phyloP scores from a whole-genome alignment of 2,888 invertebrate species.

The Melanchra persicariae region DNA sequence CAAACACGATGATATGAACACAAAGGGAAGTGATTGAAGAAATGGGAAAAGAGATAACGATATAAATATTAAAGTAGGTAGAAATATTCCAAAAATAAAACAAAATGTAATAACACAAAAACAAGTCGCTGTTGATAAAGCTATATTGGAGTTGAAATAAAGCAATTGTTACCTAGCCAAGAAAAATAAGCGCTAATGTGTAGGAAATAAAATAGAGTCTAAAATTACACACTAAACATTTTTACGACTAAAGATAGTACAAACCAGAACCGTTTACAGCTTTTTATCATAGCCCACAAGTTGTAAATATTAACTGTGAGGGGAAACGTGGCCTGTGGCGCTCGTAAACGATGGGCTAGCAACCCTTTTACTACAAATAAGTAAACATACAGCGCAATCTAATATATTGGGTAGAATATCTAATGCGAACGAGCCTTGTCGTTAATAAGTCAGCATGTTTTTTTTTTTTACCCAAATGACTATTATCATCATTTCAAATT shows the following conservation, averaged over 20 bases:
- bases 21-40: slow-evolving; percentile 43
- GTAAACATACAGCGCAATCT: slow-evolving; percentile 23
- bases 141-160: not conserved
- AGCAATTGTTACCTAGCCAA: slow-evolving; percentile 3
- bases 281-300: slow-evolving; percentile 50
- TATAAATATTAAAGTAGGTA: slow-evolving; percentile 10
- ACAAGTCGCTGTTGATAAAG: not conserved
- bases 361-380: slow-evolving; percentile 48
- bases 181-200: slow-evolving; percentile 9
- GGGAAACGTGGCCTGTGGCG: slow-evolving; percentile 30
- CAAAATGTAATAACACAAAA: not conserved
- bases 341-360: slow-evolving; percentile 53
- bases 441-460: not conserved
- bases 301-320: slow-evolving; percentile 57
- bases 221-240: slow-evolving; percentile 35
- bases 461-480: not conserved
- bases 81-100: not conserved
- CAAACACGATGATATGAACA: slow-evolving; percentile 42
- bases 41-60: slow-evolving; percentile 35
- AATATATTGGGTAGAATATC: slow-evolving; percentile 35
- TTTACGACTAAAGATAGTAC: slow-evolving; percentile 46
- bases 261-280: slow-evolving; percentile 48
- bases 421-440: not conserved
- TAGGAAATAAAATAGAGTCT: slow-evolving; percentile 5
- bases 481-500: not conserved